These are phyloP conservation scores for Holothuria scabra DNA, from an alignment of 53 echinoderm and acorn worm species.

Conservation along the genomic window DNA sequence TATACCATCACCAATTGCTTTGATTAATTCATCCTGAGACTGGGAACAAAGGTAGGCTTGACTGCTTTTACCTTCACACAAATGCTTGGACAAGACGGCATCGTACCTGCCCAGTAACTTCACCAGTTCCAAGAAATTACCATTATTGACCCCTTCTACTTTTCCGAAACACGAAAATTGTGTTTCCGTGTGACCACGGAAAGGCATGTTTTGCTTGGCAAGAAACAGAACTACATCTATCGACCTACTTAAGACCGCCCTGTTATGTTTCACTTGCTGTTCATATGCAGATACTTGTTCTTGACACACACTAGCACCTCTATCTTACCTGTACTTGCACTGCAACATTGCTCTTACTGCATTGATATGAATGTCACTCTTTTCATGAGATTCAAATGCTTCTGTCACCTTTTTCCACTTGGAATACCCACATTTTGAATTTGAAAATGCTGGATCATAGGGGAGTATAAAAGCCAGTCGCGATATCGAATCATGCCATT, in stretches of 20 bases:
- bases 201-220: neutral
- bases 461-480: neutral
- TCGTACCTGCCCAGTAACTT: neutral
- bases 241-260: neutral
- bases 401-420: neutral
- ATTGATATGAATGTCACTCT: neutral
- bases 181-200: neutral
- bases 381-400: neutral
- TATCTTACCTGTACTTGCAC: too few relatives aligned
- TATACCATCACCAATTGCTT: neutral
- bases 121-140: constrained; percentile 2
- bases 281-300: too few relatives aligned
- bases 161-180: neutral
- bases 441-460: neutral
- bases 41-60: neutral
- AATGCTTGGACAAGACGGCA: neutral
- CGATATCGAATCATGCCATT: neutral
- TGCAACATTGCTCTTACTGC: too few relatives aligned
- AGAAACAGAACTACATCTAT: neutral
- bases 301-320: too few relatives aligned
- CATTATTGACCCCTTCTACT: neutral
- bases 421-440: neutral
- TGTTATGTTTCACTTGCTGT: too few relatives aligned
- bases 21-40: neutral
- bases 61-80: neutral